Conservation (phyloP, 2,113 vertebrate species). For the Telmatochromis bifrenatus region DNA sequence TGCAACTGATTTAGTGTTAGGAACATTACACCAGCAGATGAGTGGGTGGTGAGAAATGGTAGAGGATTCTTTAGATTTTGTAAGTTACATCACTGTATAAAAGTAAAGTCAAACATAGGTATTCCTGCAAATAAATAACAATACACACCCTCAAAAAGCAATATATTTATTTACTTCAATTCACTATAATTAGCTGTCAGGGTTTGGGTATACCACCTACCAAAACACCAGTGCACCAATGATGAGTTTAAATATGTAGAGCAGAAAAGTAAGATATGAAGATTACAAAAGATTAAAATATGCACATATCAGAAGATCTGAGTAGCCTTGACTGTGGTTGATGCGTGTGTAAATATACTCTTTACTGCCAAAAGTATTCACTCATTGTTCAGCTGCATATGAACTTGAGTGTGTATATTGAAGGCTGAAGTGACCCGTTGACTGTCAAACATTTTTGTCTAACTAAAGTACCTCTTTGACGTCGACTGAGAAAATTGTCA, state of each 20-base stretch:
- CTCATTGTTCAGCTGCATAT: background rate
- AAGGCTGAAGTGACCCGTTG: background rate
- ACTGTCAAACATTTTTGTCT: background rate
- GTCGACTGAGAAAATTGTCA: too few relatives aligned
- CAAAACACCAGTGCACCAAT: background rate
- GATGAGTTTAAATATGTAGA: background rate
- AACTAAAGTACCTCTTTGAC: background rate
- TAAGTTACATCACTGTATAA: background rate
- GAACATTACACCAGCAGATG: background rate
- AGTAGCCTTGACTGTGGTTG: background rate
- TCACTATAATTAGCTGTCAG: background rate
- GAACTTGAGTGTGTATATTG: background rate
- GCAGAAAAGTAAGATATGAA: background rate
- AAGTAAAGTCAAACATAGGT: background rate
- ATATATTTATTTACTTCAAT: background rate
- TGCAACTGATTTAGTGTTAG: background rate
- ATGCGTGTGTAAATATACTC: background rate
- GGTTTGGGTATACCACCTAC: background rate
- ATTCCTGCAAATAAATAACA: background rate
- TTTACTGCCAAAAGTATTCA: accelerated
- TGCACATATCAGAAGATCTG: background rate
- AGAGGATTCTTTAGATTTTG: background rate
- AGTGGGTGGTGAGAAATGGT: background rate
- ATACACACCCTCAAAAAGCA: background rate
- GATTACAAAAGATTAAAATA: background rate